Conservation (phyloP, 2,888 invertebrate species). For the Plagiodera versicolora region DNA sequence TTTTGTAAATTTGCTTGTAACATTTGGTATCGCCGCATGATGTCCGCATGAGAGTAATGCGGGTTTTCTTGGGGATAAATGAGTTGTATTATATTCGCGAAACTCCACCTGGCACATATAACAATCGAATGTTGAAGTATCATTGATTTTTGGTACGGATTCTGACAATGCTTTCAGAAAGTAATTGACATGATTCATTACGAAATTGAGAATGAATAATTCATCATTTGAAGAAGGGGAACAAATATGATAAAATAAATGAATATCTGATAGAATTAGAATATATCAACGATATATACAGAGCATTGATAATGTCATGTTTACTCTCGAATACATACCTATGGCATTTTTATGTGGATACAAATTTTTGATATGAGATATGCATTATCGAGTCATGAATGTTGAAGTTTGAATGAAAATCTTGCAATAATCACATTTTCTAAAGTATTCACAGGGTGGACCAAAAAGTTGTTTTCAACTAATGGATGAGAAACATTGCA, state of each 20-base stretch:
- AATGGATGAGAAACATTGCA: no score
- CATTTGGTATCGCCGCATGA: constrained; percentile 46
- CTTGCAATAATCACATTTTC: no score
- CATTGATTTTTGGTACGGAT: constrained; percentile 20
- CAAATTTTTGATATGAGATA: no score
- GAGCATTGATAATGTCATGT: no score
- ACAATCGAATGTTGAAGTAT: constrained; percentile 29
- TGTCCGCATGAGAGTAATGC: constrained; percentile 33
- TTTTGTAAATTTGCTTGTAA: constrained; percentile 47
- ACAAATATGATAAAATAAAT: background rate
- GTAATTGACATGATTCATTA: background rate
- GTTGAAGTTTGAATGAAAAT: no score
- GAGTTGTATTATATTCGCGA: constrained; percentile 27
- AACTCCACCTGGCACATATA: constrained; percentile 35
- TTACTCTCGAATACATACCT: no score
- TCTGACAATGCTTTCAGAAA: constrained; percentile 10
- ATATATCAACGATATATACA: no score
- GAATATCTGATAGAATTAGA: no score
- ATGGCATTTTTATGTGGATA: no score
- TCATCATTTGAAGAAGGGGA: background rate
- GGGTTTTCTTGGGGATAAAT: constrained; percentile 29
- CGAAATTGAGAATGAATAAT: background rate
- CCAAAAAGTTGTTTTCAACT: no score
- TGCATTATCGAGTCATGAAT: no score
- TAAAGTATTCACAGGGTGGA: no score